Evolutionary conservation across 1,140 invertebrate genomes (phyloP).

Genomic region (Hydropsyche tenuis): DNA sequence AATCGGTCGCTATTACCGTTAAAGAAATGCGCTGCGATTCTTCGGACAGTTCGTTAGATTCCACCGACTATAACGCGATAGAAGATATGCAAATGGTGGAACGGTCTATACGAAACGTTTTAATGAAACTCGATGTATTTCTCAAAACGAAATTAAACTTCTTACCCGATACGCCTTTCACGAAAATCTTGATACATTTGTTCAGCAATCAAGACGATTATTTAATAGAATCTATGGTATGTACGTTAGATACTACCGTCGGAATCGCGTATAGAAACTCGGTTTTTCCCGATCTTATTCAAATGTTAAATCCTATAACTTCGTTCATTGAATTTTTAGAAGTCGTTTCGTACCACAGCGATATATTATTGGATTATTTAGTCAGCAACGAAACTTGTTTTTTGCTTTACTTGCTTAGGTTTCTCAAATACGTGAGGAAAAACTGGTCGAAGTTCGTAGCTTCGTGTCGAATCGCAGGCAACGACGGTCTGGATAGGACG

Average conservation of each 20-base stretch:
- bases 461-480: conserved; percentile 69
- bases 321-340: conserved; percentile 86
- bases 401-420: conserved; percentile 82
- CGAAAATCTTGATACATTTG: conserved; percentile 86
- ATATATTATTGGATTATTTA: conserved; percentile 84
- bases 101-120: conserved; percentile 80
- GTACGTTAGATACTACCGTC: conserved; percentile 84
- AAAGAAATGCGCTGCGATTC: conserved; percentile 87
- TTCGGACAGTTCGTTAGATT: conserved; percentile 80
- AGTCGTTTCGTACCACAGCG: conserved; percentile 81
- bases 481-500: conserved; percentile 76
- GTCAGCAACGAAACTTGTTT: conserved; percentile 93
- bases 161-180: conserved; percentile 85
- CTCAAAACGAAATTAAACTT: conserved; percentile 82
- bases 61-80: conserved; percentile 83
- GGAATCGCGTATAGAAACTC: conserved; percentile 83
- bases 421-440: conserved; percentile 83
- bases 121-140: conserved; percentile 81
- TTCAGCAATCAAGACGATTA: conserved; percentile 92
- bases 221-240: conserved; percentile 91
- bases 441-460: conserved; percentile 84
- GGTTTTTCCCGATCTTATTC: conserved; percentile 75
- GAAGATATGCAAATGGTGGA: conserved; percentile 89
- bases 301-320: conserved; percentile 80
- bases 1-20: conserved; percentile 87